Percentiles rank a stretch among this genome's conserved stretches.
phyloP scores from a whole-genome alignment of 2,888 invertebrate genomes.

The Cyaniris semiargus region DNA sequence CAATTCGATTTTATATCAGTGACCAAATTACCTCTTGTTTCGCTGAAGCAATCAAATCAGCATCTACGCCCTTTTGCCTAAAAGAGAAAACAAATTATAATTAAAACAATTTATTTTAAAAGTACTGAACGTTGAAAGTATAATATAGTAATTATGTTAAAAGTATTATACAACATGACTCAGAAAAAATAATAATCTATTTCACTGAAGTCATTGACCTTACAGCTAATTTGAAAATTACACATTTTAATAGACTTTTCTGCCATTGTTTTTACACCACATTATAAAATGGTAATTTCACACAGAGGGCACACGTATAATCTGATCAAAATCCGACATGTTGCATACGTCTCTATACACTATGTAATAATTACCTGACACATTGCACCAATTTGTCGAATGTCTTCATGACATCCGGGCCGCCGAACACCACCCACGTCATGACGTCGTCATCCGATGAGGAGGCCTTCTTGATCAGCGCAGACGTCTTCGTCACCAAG shows the following conservation, averaged over 20 bases:
- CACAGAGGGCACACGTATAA: too few species aligned
- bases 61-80: constrained; percentile 40
- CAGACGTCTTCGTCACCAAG: constrained; percentile 53
- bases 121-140: not conserved
- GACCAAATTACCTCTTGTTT: constrained; percentile 36
- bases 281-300: too few species aligned
- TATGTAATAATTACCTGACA: too few species aligned
- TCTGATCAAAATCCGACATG: too few species aligned
- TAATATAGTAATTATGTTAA: too few species aligned
- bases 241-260: too few species aligned
- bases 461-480: constrained; percentile 56
- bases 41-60: constrained; percentile 35
- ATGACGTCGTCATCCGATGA: constrained; percentile 50
- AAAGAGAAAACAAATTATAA: not conserved
- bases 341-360: too few species aligned
- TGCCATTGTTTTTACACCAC: too few species aligned
- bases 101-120: not conserved
- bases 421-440: constrained; percentile 61
- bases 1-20: not conserved
- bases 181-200: too few species aligned
- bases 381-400: constrained; percentile 58
- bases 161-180: too few species aligned
- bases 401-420: constrained; percentile 53
- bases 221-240: too few species aligned
- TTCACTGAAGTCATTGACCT: too few species aligned